These are phyloP conservation scores for Glyptemys insculpta DNA, from an alignment of 2,797 vertebrate species.

Conservation along the genomic window DNA sequence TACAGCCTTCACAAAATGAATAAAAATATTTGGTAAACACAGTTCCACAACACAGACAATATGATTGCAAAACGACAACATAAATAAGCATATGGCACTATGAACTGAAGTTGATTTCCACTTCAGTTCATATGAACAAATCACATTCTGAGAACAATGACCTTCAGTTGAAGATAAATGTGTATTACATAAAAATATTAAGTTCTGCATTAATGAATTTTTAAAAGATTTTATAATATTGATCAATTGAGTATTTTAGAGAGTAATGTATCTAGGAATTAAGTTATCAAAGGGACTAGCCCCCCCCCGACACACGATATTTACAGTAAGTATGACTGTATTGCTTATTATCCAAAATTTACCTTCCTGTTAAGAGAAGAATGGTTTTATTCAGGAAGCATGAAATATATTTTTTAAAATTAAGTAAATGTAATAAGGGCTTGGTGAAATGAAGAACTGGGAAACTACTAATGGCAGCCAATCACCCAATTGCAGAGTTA, in stretches of 20 bases:
- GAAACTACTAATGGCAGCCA: background rate
- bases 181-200: background rate
- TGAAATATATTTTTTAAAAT: background rate
- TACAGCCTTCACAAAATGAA: slow-evolving; percentile 56
- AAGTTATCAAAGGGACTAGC: slow-evolving; percentile 27
- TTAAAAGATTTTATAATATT: background rate
- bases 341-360: slow-evolving; percentile 5
- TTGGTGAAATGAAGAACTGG: background rate
- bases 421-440: background rate
- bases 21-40: slow-evolving; percentile 65
- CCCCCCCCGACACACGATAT: accelerated
- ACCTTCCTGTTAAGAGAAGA: background rate
- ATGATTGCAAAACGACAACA: background rate
- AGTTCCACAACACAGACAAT: slow-evolving; percentile 49
- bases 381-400: background rate
- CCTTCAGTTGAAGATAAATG: slow-evolving; percentile 7
- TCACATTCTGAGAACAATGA: slow-evolving; percentile 81
- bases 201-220: background rate
- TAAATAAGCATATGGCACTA: background rate
- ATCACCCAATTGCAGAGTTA: background rate
- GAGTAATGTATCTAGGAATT: slow-evolving; percentile 27
- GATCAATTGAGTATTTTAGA: background rate
- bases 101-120: slow-evolving; percentile 39
- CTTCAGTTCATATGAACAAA: background rate
- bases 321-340: background rate